Evolutionary conservation across 2,888 invertebrate genomes (phyloP).

Genomic region (Linnaemya vulpina): DNA sequence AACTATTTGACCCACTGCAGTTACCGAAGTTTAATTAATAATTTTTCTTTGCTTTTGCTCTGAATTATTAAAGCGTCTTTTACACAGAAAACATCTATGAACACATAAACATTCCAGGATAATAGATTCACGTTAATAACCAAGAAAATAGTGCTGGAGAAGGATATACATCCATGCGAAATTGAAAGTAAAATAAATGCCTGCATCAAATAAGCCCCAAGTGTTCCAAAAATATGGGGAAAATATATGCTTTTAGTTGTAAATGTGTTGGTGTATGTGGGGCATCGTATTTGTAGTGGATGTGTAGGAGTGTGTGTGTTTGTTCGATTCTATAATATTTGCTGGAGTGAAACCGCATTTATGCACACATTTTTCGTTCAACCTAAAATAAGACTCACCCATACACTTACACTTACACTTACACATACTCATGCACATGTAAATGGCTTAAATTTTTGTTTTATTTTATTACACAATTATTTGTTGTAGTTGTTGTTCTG

Average conservation of each 20-base stretch:
- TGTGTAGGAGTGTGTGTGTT: neutral
- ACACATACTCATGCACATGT: neutral
- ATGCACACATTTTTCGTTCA: neutral
- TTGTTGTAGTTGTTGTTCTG: neutral
- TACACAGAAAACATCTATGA: too few relatives aligned
- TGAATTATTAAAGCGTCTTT: too few relatives aligned
- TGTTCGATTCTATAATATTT: slow-evolving; percentile 56
- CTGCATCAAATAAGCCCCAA: neutral
- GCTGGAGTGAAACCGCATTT: slow-evolving; percentile 30
- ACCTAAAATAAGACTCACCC: too few relatives aligned
- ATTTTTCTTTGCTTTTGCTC: too few relatives aligned
- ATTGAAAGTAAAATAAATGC: slow-evolving; percentile 1
- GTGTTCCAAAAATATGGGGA: neutral
- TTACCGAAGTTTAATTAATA: too few relatives aligned
- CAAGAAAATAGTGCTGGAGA: neutral
- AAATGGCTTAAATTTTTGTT: slow-evolving; percentile 29
- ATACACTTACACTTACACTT: neutral
- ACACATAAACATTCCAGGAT: too few relatives aligned
- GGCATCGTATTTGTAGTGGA: neutral
- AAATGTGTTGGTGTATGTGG: neutral
- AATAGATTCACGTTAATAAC: neutral
- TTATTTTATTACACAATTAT: slow-evolving; percentile 3
- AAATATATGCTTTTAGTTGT: neutral
- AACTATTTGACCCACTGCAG: too few relatives aligned
- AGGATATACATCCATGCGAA: neutral